Percentiles rank a stretch among this genome's conserved stretches.
Evolutionary conservation across 2,113 vertebrate genomes (phyloP).

Genomic region (Lamprologus callipterus): DNA sequence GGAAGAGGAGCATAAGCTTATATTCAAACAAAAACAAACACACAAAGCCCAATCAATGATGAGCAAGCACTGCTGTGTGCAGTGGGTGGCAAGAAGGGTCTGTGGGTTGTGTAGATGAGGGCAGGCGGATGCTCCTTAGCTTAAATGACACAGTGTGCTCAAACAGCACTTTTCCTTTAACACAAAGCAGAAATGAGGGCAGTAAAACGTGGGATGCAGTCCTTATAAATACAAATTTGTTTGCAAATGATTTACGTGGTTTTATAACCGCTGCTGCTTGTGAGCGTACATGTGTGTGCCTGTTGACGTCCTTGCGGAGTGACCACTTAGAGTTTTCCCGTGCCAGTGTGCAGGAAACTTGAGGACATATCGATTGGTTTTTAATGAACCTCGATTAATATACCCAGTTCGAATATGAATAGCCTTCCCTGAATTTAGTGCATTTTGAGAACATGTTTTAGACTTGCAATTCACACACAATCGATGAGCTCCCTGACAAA

Average conservation of each 20-base stretch:
- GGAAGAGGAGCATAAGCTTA: constrained; percentile 31
- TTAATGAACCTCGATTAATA: background rate
- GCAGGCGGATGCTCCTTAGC: background rate
- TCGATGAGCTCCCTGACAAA: background rate
- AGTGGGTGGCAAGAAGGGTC: constrained; percentile 22
- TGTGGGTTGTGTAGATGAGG: constrained; percentile 17
- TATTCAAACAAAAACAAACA: constrained; percentile 58
- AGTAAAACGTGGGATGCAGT: background rate
- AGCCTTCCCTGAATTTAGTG: background rate
- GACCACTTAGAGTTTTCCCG: background rate
- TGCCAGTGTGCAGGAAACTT: background rate
- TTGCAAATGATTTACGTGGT: background rate
- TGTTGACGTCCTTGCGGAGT: background rate
- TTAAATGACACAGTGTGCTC: background rate
- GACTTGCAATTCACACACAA: background rate
- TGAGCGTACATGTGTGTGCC: background rate
- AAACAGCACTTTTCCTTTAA: constrained; percentile 1
- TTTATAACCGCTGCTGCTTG: background rate
- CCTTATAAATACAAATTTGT: background rate
- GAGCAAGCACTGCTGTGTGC: constrained; percentile 38
- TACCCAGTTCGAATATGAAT: background rate
- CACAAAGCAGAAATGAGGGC: background rate
- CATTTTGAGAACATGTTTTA: background rate
- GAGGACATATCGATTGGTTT: background rate
- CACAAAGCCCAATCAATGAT: constrained; percentile 55